A percentile compares a stretch with the other conserved stretches of the same genome.
phyloP scores from a whole-genome alignment of 2,113 vertebrate genomes.

The Dendropsophus ebraccatus region DNA sequence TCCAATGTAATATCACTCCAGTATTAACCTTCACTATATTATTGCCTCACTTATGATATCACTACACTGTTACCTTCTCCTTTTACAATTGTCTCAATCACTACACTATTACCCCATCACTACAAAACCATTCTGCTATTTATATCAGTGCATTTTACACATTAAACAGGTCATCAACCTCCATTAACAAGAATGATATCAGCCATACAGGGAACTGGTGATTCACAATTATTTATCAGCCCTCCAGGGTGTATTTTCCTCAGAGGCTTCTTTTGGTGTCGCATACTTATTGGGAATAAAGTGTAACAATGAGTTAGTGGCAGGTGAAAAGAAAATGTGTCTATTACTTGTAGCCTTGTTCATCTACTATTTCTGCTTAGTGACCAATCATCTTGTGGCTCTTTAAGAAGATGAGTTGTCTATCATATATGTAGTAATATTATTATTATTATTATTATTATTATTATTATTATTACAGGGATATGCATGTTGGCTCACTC shows the following conservation, averaged over 20 bases:
- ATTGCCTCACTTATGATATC: too few species aligned
- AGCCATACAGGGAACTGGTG: background rate
- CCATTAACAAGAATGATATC: too few species aligned
- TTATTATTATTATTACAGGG: background rate
- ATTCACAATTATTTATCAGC: background rate
- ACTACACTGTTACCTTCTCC: too few species aligned
- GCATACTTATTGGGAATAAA: background rate
- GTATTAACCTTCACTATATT: too few species aligned
- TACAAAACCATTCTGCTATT: background rate
- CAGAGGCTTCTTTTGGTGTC: background rate
- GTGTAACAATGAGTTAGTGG: background rate
- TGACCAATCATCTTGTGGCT: background rate
- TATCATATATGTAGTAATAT: background rate
- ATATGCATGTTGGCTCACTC: too few species aligned
- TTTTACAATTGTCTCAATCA: too few species aligned
- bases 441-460: background rate
- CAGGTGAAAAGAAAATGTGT: background rate
- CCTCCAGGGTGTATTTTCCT: background rate
- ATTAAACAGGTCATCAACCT: too few species aligned
- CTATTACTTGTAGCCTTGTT: background rate
- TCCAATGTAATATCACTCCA: too few species aligned
- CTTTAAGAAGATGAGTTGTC: background rate
- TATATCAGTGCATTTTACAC: background rate
- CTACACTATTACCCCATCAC: background rate
- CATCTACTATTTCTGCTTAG: background rate